A percentile compares a stretch with the other conserved stretches of the same genome.
These are phyloP conservation scores for Drosophila chauvacae DNA, from an alignment of 1,140 invertebrate species.

Conservation along the genomic window DNA sequence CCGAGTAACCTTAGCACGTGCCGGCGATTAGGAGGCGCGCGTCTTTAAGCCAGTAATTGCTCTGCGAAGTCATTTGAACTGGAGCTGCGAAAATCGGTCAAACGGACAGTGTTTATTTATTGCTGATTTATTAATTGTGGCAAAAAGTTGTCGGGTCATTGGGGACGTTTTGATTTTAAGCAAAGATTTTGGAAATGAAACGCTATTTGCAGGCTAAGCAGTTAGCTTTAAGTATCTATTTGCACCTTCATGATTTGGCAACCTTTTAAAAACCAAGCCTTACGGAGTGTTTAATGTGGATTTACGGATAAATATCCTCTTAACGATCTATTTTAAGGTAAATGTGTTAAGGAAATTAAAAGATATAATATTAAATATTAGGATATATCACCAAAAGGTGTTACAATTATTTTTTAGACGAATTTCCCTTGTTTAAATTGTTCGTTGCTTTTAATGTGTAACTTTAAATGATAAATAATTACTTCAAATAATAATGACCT, in stretches of 20 bases:
- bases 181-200: constrained; percentile 11
- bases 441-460: not conserved
- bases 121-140: constrained; percentile 43
- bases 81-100: constrained; percentile 37
- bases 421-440: not conserved
- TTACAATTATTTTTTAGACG: not conserved
- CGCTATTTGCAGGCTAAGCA: constrained; percentile 12
- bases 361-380: not conserved
- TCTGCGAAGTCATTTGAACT: constrained; percentile 22
- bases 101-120: constrained; percentile 40
- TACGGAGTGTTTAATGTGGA: not conserved
- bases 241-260: constrained; percentile 25
- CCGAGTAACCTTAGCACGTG: constrained; percentile 76
- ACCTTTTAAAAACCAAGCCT: not conserved
- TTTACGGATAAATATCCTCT: not conserved
- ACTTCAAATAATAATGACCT: not conserved
- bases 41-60: constrained; percentile 49
- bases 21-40: constrained; percentile 64
- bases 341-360: not conserved
- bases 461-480: not conserved
- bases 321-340: not conserved
- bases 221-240: not conserved
- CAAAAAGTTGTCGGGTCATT: constrained; percentile 32
- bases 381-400: not conserved
- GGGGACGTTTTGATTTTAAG: constrained; percentile 22